Evolutionary conservation across 2,888 invertebrate species (phyloP).

Genomic region (Pedicia rivosa): DNA sequence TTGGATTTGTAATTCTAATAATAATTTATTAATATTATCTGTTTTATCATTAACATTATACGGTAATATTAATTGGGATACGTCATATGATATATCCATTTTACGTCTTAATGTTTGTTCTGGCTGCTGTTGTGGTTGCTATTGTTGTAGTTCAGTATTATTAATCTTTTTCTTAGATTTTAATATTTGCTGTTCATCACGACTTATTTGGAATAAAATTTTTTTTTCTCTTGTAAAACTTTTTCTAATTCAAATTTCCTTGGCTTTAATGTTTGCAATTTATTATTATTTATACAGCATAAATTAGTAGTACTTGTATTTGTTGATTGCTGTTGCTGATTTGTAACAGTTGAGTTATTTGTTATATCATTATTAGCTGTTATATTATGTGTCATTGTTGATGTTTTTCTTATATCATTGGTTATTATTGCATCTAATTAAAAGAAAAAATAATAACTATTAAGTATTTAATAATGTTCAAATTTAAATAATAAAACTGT

Average conservation of each 20-base stretch:
- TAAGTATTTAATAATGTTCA: too few species aligned
- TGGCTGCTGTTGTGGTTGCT: neutral
- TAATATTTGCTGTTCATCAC: constrained; percentile 3
- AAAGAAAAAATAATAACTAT: too few species aligned
- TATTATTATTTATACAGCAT: constrained; percentile 10
- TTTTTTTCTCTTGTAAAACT: constrained; percentile 27
- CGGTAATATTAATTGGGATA: constrained; percentile 10
- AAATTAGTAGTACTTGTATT: neutral
- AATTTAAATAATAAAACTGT: too few species aligned
- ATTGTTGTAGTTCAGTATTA: constrained; percentile 13
- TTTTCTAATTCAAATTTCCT: constrained; percentile 26
- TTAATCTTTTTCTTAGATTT: constrained; percentile 10
- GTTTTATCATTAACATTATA: constrained; percentile 3
- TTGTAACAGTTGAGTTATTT: neutral
- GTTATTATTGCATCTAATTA: too few species aligned
- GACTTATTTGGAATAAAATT: constrained; percentile 24
- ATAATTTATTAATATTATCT: constrained; percentile 12
- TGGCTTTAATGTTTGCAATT: constrained; percentile 22
- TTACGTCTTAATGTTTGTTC: constrained; percentile 20
- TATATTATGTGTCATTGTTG: too few species aligned
- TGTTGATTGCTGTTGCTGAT: neutral
- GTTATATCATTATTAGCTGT: too few species aligned
- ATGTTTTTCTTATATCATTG: too few species aligned
- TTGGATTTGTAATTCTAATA: constrained; percentile 13
- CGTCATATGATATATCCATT: constrained; percentile 14